A percentile compares a stretch with the other conserved stretches of the same genome.
Conservation (phyloP, 2,888 invertebrate species). For the Apamea epomidion region DNA sequence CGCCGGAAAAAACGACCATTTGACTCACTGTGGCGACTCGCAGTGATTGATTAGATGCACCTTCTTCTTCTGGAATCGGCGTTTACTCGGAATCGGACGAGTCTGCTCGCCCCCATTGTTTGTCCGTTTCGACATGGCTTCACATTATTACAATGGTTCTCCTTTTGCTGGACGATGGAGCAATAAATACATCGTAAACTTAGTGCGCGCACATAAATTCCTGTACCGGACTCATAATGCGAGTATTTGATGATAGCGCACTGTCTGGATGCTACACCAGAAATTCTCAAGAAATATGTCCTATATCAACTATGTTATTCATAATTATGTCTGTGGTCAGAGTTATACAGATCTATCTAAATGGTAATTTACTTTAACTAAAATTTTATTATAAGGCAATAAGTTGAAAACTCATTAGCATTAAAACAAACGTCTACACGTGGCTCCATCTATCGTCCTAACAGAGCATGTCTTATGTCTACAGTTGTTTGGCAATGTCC, state of each 20-base stretch:
- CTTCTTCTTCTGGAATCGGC: conserved; percentile 79
- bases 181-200: conserved; percentile 82
- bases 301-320: conserved; percentile 2
- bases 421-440: conserved; percentile 43
- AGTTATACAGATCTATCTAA: conserved; percentile 38
- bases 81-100: conserved; percentile 78
- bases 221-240: conserved; percentile 70
- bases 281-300: conserved; percentile 23
- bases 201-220: conserved; percentile 77
- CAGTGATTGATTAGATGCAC: conserved; percentile 88
- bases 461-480: conserved; percentile 57
- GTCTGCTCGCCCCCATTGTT: conserved; percentile 79
- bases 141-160: conserved; percentile 73
- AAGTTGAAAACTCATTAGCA: conserved; percentile 49
- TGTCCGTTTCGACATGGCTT: conserved; percentile 75
- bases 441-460: conserved; percentile 72
- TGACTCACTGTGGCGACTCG: conserved; percentile 81
- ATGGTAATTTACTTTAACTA: conserved; percentile 29
- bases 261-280: conserved; percentile 39
- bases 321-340: conserved; percentile 6
- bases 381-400: conserved; percentile 35
- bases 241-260: conserved; percentile 70
- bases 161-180: conserved; percentile 72
- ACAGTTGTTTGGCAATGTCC: conserved; percentile 63
- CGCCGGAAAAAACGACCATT: conserved; percentile 80